Evolutionary conservation across 1,140 invertebrate genomes (phyloP).

Genomic region (Pseudomyrmex concolor): DNA sequence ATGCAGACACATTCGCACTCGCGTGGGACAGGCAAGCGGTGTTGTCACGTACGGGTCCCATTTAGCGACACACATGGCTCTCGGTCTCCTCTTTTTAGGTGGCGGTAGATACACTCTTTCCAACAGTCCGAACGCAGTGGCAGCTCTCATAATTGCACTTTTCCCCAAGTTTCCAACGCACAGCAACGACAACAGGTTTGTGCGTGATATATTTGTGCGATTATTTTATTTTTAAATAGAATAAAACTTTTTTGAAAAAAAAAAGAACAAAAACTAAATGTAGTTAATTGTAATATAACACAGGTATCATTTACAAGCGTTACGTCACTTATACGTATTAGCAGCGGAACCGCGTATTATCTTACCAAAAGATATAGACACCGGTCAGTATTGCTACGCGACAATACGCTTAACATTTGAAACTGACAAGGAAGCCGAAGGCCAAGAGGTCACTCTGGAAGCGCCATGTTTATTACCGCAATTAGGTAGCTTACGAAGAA

Average conservation of each 20-base stretch:
- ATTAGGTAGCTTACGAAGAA: slow-evolving; percentile 90
- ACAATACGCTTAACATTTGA: slow-evolving; percentile 88
- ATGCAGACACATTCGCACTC: slow-evolving; percentile 92
- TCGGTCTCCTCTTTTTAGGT: slow-evolving; percentile 97
- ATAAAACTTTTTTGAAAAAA: too few species aligned
- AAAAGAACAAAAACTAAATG: too few species aligned
- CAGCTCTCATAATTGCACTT: slow-evolving; percentile 95
- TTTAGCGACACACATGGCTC: slow-evolving; percentile 96
- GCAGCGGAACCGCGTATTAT: slow-evolving; percentile 95
- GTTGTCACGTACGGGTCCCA: slow-evolving; percentile 95
- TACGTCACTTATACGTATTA: slow-evolving; percentile 97
- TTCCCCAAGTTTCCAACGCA: slow-evolving; percentile 99
- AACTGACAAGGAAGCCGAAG: slow-evolving; percentile 85
- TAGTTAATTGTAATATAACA: slow-evolving; percentile 62
- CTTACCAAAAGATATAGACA: slow-evolving; percentile 94
- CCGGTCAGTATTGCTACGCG: slow-evolving; percentile 91
- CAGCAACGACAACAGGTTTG: slow-evolving; percentile 96
- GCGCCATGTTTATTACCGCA: slow-evolving; percentile 96
- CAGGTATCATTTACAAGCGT: slow-evolving; percentile 97
- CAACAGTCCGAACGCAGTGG: slow-evolving; percentile 93
- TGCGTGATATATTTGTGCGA: background rate
- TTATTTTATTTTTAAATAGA: background rate
- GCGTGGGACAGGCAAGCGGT: slow-evolving; percentile 88
- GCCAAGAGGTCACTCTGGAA: slow-evolving; percentile 86
- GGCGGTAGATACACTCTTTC: slow-evolving; percentile 95